Percentiles rank a stretch among this genome's conserved stretches.
Evolutionary conservation across 2,113 vertebrate genomes (phyloP).

Genomic region (Bungarus multicinctus): DNA sequence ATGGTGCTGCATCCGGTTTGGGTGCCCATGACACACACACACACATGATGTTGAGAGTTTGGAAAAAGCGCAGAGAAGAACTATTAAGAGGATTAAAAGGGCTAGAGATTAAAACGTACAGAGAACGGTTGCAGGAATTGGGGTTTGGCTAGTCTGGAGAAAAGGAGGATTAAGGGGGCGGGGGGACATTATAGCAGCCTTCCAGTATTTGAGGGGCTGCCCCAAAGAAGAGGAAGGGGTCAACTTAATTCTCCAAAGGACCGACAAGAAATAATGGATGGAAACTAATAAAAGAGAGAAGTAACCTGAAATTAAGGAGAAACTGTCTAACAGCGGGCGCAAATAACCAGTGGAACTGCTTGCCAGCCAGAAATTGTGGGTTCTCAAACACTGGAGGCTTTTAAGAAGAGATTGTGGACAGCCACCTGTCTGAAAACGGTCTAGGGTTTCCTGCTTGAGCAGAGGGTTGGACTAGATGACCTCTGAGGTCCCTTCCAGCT

Average conservation of each 20-base stretch:
- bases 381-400: too few species aligned
- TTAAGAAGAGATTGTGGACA: too few species aligned
- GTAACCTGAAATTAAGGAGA: too few species aligned
- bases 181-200: neutral
- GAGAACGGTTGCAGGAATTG: neutral
- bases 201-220: neutral
- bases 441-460: neutral
- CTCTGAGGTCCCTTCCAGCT: neutral
- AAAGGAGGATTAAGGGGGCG: neutral
- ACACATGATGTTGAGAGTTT: neutral
- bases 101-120: fast-evolving
- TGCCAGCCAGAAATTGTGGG: too few species aligned
- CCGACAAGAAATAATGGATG: too few species aligned
- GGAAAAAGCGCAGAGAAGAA: neutral
- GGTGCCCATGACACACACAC: too few species aligned
- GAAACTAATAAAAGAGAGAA: too few species aligned
- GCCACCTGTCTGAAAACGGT: neutral
- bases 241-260: too few species aligned
- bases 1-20: neutral
- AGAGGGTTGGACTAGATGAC: neutral
- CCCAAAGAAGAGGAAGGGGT: neutral
- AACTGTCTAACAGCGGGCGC: too few species aligned
- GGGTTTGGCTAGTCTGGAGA: neutral
- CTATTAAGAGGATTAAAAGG: neutral
- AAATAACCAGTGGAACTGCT: too few species aligned